phyloP scores from a whole-genome alignment of 2,888 invertebrate species.

The Zootermopsis nevadensis region DNA sequence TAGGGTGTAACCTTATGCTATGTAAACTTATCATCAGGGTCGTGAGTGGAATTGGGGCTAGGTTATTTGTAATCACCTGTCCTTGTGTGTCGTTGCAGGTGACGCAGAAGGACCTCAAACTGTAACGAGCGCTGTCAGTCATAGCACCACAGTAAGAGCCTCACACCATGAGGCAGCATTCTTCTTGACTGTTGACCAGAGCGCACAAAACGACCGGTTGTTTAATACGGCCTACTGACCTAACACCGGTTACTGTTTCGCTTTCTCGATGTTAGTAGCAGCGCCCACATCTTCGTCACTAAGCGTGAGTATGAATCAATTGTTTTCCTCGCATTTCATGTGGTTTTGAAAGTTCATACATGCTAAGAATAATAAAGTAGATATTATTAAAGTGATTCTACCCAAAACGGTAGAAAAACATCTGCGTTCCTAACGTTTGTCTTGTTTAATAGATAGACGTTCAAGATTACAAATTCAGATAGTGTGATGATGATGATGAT shows the following conservation, averaged over 20 bases:
- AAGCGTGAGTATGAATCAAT: conserved; percentile 58
- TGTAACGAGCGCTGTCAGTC: not conserved
- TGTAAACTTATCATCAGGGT: no score
- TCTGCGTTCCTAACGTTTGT: no score
- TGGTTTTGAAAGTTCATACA: no score
- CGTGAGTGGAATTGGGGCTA: not conserved
- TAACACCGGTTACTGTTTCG: not conserved
- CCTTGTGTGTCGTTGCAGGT: conserved; percentile 15
- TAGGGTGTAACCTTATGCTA: no score
- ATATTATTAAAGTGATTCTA: no score
- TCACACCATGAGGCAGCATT: not conserved
- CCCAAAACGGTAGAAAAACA: no score
- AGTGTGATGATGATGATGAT: no score
- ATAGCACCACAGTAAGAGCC: not conserved
- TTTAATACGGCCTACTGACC: not conserved
- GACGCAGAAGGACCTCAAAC: not conserved
- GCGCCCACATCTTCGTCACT: conserved; percentile 59
- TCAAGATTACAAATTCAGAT: no score
- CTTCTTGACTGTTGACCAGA: not conserved
- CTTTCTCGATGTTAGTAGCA: conserved; percentile 55
- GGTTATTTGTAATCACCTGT: not conserved
- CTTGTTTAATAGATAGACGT: no score
- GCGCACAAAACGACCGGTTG: not conserved
- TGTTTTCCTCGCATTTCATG: not conserved
- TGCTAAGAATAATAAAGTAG: no score